Base-by-base conservation (phyloP, 2,888 invertebrate genomes). In the Drosophila anomelani region DNA sequence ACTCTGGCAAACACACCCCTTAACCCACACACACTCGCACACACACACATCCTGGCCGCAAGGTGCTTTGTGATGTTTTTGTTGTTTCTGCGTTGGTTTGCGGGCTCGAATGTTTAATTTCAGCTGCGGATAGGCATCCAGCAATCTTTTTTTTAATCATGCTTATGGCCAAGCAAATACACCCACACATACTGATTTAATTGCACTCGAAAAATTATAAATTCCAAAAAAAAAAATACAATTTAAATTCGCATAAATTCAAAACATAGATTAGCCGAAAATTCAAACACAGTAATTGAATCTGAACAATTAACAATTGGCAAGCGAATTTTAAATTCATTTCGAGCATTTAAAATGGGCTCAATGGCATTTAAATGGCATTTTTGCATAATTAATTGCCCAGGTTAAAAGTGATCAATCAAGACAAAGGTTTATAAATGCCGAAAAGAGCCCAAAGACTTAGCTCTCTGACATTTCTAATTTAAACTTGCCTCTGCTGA, bases 141-240 rank as follows among this genome's bases (percentile, higher is more conserved):
- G 46, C 53, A 32, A 59, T 69, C 26, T 26, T 26, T 60, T 61
- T 84, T 84, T 81, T 84, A 86, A 86, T 84, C 80, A 81, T 79
- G 85, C 80, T 82, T 84, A 85, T 78, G 68, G 60, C 60, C 74
- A 82, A 67, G 79, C 75, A 85, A 77, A 79, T 53, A 36, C 64
- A 68, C 53, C 68, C 58, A 66, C 53, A 70, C 58, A 68, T 54
- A 59, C 49, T 36, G 34, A 68, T 77, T 79, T 80, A 77, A 83
- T 78, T 72, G 54, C 43, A 57, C 26, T 51, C 54, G 62, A 71
- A 84, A 71, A 71, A 39, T 66, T 47, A 41, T 39, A 20, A 55
- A 47, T 73, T 67, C 74, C 60, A 39, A 44, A 44, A 49, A 20
- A 20, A n/a, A 54, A 17, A 9, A 12, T 44, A 39, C 56, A 23